Conservation (phyloP, 1,140 invertebrate species). For the Drosophila teissieri region DNA sequence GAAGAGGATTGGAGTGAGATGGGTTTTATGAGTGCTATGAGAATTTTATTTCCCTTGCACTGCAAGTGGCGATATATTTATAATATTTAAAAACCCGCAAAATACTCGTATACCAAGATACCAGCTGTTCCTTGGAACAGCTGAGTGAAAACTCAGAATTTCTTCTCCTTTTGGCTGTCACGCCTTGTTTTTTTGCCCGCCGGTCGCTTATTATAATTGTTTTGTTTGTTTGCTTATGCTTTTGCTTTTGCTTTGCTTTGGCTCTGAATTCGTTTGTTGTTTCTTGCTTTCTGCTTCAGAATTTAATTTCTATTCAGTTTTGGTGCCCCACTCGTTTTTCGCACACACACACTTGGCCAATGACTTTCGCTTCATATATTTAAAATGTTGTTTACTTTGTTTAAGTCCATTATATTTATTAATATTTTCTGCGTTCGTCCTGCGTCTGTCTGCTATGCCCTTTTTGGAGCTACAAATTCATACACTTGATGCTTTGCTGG, state of each 20-base stretch:
- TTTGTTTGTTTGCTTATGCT: slow-evolving; percentile 55
- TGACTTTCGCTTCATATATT: slow-evolving; percentile 62
- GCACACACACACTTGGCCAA: slow-evolving; percentile 22
- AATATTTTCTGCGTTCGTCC: slow-evolving; percentile 28
- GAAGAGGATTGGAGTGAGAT: background rate
- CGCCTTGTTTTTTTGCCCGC: slow-evolving; percentile 16
- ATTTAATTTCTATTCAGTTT: slow-evolving; percentile 61
- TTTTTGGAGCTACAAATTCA: slow-evolving; percentile 1
- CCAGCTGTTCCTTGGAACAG: background rate
- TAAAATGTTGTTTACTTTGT: slow-evolving; percentile 49
- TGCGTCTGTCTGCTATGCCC: slow-evolving; percentile 2
- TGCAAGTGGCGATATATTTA: too few relatives aligned
- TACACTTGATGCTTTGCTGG: background rate
- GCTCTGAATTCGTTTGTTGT: background rate
- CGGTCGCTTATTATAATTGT: slow-evolving; percentile 63
- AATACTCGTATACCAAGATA: too few relatives aligned
- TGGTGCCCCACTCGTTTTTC: slow-evolving; percentile 12
- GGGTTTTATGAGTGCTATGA: background rate
- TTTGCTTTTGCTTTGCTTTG: slow-evolving; percentile 8
- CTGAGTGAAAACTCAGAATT: background rate
- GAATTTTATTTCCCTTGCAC: background rate
- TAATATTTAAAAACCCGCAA: background rate
- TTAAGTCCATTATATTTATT: slow-evolving; percentile 73
- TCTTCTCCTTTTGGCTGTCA: slow-evolving; percentile 1
- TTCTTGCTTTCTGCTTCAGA: slow-evolving; percentile 35